Conservation (phyloP, 2,113 vertebrate species). For the Acinonyx jubatus region DNA sequence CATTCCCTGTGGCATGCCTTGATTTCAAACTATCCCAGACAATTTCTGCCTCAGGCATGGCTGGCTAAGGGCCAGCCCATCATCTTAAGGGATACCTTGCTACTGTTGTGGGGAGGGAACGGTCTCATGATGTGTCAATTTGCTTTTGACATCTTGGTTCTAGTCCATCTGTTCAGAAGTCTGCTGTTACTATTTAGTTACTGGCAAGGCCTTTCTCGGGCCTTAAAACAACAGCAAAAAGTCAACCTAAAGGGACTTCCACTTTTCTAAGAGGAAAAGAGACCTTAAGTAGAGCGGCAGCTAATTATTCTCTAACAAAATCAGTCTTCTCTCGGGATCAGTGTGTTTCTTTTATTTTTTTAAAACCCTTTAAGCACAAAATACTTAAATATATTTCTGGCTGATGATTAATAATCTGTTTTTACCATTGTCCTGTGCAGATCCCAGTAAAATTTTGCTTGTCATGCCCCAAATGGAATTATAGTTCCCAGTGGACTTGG, state of each 20-base stretch:
- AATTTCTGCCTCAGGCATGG: conserved; percentile 61
- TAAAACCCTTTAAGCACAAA: neutral
- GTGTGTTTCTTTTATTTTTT: conserved; percentile 44
- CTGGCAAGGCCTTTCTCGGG: conserved; percentile 62
- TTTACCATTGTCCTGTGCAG: conserved; percentile 43
- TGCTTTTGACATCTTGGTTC: conserved; percentile 77
- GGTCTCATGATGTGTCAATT: conserved; percentile 66
- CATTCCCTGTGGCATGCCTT: neutral
- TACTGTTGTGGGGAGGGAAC: conserved; percentile 36
- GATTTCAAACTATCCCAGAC: neutral
- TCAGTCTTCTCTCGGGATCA: conserved; percentile 35
- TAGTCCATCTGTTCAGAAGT: conserved; percentile 79
- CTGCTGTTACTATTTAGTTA: conserved; percentile 65
- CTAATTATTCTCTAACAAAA: conserved; percentile 58
- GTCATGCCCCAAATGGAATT: neutral
- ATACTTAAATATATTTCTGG: conserved; percentile 49
- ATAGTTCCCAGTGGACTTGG: neutral
- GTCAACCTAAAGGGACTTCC: conserved; percentile 38
- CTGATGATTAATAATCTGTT: conserved; percentile 26
- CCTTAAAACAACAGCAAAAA: conserved; percentile 35
- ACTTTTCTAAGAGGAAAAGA: conserved; percentile 34
- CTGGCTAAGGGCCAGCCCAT: conserved; percentile 59
- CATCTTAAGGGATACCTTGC: conserved; percentile 45
- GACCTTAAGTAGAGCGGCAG: neutral
- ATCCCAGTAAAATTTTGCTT: conserved; percentile 36